phyloP scores from a whole-genome alignment of 2,888 invertebrate species.

The Drosophila stalkeri region DNA sequence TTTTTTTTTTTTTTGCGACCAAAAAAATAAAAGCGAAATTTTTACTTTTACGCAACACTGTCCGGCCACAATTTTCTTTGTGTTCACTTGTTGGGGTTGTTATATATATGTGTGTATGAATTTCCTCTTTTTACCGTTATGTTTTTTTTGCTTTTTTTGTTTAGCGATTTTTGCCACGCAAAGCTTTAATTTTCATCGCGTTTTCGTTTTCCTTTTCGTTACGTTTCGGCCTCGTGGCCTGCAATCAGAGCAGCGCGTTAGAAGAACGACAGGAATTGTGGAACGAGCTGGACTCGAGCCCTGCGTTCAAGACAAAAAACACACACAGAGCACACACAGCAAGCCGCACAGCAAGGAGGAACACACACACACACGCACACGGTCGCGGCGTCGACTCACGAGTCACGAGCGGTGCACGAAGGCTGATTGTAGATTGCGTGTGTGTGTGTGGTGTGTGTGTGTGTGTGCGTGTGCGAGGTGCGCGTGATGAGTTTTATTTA shows the following conservation, averaged over 20 bases:
- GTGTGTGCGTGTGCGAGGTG: conserved; percentile 52
- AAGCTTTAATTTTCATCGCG: conserved; percentile 80
- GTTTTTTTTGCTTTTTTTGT: conserved; percentile 25
- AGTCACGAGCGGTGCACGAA: conserved; percentile 34
- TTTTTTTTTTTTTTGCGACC: neutral
- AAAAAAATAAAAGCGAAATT: conserved; percentile 40
- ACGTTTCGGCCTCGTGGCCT: conserved; percentile 56
- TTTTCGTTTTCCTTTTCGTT: conserved; percentile 52
- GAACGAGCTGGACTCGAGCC: conserved; percentile 32
- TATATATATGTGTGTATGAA: conserved; percentile 21
- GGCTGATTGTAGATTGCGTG: conserved; percentile 20
- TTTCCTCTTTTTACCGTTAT: conserved; percentile 10
- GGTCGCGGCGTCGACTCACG: conserved; percentile 25
- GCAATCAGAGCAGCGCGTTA: conserved; percentile 57
- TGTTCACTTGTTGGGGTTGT: conserved; percentile 39
- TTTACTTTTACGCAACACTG: conserved; percentile 61
- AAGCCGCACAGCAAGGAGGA: neutral
- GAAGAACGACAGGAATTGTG: conserved; percentile 35
- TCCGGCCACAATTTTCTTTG: conserved; percentile 41
- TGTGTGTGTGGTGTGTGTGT: conserved; percentile 7
- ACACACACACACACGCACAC: conserved; percentile 13
- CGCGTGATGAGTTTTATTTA: conserved; percentile 52
- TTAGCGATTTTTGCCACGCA: conserved; percentile 77
- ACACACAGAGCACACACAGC: conserved; percentile 10
- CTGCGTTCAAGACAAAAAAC: conserved; percentile 33